Evolutionary conservation across 2,113 vertebrate genomes (phyloP), one percentile per base, ranked within the genome.

Genomic region (Elaphurus davidianus): DNA sequence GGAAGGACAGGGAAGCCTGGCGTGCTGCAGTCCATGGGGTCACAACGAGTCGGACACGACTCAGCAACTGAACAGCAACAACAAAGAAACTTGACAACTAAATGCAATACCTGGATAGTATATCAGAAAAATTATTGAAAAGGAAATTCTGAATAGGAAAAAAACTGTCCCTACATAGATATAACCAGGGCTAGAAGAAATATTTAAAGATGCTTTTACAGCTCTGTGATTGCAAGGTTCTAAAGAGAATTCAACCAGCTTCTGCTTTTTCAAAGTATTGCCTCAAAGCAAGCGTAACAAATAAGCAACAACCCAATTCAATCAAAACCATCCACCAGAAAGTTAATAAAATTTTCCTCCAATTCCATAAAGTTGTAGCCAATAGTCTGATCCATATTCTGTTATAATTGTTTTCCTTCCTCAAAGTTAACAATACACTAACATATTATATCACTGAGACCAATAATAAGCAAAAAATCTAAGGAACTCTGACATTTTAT

Each of bases 401-500:
- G 45, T 57, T 55, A 62, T 50, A 76, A 57, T 45, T 28, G 33
- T 81, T 96, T 94, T 95, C 57, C 89, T 91, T 87, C 64, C 28
- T 95, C 88, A 90, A 15, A 91, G 17, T 79, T 23, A 90, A 14
- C 11, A 27, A 91, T 6, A 96, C 15, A 89, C 23, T 90, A 96
- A 91, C 96, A 67, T 6, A 4, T 59, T 54, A 36, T 12, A 74
- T 82, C 30, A 76, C 10, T 47, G 8, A 15, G 21, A 45, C 33
- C 50, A 95, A 43, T 45, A 67, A 85, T 5, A 74, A 60, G n/a
- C 23, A 62, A 60, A 85, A 60, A 87, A 62, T 27, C 19, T 82
- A 90, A 96, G 50, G 86, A 95, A 97, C 50, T 55, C 17, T 88
- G 50, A 91, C 23, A 97, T 97, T 94, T 96, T 92, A 93, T 92